Percentiles rank a stretch among this genome's conserved stretches.
These are phyloP conservation scores for Dyspetes luteomarginatus DNA, from an alignment of 2,888 invertebrate species.

Conservation along the genomic window DNA sequence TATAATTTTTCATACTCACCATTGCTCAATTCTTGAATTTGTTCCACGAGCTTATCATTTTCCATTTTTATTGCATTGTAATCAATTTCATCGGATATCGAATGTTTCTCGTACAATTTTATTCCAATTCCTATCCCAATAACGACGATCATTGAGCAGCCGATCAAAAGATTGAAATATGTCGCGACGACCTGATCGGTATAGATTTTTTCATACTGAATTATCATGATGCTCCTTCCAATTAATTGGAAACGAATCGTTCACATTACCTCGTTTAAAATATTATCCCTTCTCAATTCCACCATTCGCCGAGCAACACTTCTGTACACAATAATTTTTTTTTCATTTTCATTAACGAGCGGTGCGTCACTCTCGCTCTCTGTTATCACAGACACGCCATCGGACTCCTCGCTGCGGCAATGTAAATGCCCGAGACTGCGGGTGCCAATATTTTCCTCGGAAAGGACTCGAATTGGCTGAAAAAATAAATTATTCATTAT, in stretches of 20 bases:
- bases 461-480: slow-evolving; percentile 36
- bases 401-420: slow-evolving; percentile 58
- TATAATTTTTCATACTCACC: slow-evolving; percentile 14
- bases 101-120: neutral
- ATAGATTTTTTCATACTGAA: slow-evolving; percentile 11
- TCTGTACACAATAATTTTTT: slow-evolving; percentile 10
- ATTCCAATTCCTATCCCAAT: slow-evolving; percentile 31
- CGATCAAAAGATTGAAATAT: slow-evolving; percentile 39
- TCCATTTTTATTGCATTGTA: slow-evolving; percentile 17
- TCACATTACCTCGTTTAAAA: slow-evolving; percentile 45
- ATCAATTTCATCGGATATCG: slow-evolving; percentile 18
- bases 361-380: slow-evolving; percentile 55
- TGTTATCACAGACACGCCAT: slow-evolving; percentile 65
- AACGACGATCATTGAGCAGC: slow-evolving; percentile 44
- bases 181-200: slow-evolving; percentile 44
- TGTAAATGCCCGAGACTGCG: neutral
- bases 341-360: neutral
- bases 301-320: neutral
- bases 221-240: slow-evolving; percentile 21
- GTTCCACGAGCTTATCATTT: slow-evolving; percentile 23
- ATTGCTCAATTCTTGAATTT: slow-evolving; percentile 31
- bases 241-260: slow-evolving; percentile 20
- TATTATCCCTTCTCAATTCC: neutral
- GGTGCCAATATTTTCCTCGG: slow-evolving; percentile 6
- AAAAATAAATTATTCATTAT: neutral